Conservation (phyloP, 2,113 vertebrate species). For the Potamarius usumacintae region DNA sequence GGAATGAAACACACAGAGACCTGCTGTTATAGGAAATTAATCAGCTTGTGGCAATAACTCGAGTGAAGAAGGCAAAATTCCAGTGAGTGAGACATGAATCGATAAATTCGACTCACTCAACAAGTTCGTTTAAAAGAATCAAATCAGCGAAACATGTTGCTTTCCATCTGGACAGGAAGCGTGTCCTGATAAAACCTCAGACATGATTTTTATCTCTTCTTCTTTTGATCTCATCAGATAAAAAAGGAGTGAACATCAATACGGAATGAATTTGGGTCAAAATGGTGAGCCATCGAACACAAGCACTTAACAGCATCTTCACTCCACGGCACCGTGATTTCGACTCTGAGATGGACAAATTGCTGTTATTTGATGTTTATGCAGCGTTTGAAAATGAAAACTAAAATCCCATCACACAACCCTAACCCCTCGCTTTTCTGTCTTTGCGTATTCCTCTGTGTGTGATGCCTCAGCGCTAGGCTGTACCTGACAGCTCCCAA, state of each 20-base stretch:
- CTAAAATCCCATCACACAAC: background rate
- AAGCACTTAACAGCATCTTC: background rate
- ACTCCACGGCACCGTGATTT: background rate
- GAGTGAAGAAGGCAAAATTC: too few species aligned
- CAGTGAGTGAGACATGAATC: background rate
- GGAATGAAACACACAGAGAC: background rate
- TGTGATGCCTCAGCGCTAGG: background rate
- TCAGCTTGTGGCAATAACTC: background rate
- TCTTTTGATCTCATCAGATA: background rate
- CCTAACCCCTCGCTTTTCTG: background rate
- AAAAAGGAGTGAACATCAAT: background rate
- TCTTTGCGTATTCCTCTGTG: slow-evolving; percentile 6
- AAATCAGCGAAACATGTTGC: background rate
- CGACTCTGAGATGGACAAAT: background rate
- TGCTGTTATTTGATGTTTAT: slow-evolving; percentile 39
- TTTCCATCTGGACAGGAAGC: background rate
- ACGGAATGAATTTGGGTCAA: background rate
- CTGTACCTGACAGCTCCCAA: slow-evolving; percentile 44
- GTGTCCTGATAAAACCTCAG: background rate
- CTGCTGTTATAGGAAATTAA: too few species aligned
- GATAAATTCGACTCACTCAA: background rate
- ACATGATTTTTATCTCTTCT: background rate
- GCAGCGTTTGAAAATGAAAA: background rate
- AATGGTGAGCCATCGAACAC: background rate
- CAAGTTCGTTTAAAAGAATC: background rate